Conservation (phyloP, 2,797 vertebrate species). For the Myripristis jacobus region DNA sequence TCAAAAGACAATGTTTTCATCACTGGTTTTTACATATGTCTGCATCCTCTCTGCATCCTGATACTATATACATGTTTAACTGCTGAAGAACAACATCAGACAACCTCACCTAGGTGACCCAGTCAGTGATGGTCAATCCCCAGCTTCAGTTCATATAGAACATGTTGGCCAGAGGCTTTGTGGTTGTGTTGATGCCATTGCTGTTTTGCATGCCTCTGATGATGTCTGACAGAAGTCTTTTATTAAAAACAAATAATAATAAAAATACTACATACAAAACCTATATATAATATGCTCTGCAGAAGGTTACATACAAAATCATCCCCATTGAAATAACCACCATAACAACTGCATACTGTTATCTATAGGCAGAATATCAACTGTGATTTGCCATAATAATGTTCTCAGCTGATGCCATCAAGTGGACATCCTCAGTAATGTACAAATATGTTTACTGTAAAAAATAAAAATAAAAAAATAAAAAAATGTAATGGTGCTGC, state of each 20-base stretch:
- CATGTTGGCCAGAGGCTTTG: too few relatives aligned
- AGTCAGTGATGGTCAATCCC: too few relatives aligned
- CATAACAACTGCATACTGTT: slow-evolving; percentile 1
- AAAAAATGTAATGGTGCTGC: not conserved
- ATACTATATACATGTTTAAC: too few relatives aligned
- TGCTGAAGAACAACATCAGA: too few relatives aligned
- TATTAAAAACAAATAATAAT: not conserved
- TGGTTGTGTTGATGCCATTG: too few relatives aligned
- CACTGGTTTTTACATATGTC: too few relatives aligned
- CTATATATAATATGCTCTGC: not conserved
- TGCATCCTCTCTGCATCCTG: too few relatives aligned
- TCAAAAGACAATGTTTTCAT: too few relatives aligned
- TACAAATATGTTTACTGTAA: slow-evolving; percentile 15
- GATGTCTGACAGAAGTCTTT: not conserved
- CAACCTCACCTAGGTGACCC: too few relatives aligned
- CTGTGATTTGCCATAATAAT: not conserved
- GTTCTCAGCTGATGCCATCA: slow-evolving; percentile 63
- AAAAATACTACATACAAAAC: not conserved
- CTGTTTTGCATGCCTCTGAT: too few relatives aligned
- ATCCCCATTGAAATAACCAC: not conserved
- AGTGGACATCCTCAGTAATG: slow-evolving; percentile 57
- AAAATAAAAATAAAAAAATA: not conserved
- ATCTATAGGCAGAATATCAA: not conserved
- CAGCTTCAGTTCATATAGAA: too few relatives aligned
- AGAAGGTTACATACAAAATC: not conserved